Percentiles rank a stretch among this genome's conserved stretches.
These are phyloP conservation scores for Pelagia noctiluca DNA, from an alignment of 30 jellyfish, hydroid and myxozoan genomes.

Conservation along the genomic window DNA sequence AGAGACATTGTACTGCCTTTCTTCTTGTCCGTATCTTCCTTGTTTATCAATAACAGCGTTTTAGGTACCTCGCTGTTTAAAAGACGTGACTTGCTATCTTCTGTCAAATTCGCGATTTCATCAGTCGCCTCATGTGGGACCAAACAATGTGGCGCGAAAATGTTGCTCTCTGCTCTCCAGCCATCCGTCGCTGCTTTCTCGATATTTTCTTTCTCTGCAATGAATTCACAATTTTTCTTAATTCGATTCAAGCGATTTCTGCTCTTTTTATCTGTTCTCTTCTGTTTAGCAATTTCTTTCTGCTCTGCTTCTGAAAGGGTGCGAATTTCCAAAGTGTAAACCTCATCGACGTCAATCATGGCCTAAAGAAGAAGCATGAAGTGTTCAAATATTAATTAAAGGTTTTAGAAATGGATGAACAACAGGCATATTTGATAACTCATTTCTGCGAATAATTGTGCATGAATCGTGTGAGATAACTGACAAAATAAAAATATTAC, in stretches of 20 bases:
- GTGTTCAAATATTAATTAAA: background rate
- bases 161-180: background rate
- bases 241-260: slow-evolving; percentile 38
- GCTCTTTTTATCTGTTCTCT: slow-evolving; percentile 29
- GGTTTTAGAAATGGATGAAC: no score
- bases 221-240: background rate
- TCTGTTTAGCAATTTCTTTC: slow-evolving; percentile 2
- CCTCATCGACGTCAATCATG: slow-evolving; percentile 96
- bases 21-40: no score
- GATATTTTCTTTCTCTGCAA: background rate
- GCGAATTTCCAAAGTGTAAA: slow-evolving; percentile 77
- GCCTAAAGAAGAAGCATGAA: slow-evolving; percentile 65
- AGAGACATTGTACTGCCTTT: no score
- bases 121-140: background rate
- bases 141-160: background rate
- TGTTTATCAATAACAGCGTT: no score
- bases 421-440: no score
- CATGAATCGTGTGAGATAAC: no score
- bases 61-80: no score
- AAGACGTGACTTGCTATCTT: no score
- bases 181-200: background rate
- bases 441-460: no score
- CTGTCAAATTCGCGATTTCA: background rate
- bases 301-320: slow-evolving; percentile 53
- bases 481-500: no score